Conservation (phyloP, 1,140 invertebrate genomes). For the Drosophila nebulosa region DNA sequence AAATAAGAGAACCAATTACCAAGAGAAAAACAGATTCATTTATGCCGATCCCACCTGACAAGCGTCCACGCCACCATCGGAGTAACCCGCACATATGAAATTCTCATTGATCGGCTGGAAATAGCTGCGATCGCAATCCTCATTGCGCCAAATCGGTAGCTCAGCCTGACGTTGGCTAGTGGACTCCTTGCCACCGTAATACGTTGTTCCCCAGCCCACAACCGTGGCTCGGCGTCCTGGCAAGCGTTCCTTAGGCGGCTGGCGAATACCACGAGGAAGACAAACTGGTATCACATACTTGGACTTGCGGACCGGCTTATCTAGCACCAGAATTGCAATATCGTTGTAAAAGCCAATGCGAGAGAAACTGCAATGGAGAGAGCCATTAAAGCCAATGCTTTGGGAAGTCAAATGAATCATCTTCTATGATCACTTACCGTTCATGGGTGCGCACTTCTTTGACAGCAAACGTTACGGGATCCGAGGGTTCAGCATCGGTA, state of each 20-base stretch:
- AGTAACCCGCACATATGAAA: constrained; percentile 95
- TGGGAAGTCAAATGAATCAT: too few species aligned
- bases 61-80: constrained; percentile 94
- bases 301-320: constrained; percentile 87
- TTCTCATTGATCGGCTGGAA: constrained; percentile 95
- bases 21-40: background rate
- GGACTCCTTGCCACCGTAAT: constrained; percentile 92
- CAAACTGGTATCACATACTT: constrained; percentile 95
- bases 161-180: constrained; percentile 91
- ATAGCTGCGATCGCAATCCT: constrained; percentile 93
- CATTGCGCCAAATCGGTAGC: constrained; percentile 94
- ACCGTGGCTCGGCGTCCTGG: constrained; percentile 87
- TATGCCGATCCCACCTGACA: constrained; percentile 87
- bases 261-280: constrained; percentile 83
- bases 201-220: constrained; percentile 95
- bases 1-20: background rate
- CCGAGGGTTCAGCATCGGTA: constrained; percentile 89
- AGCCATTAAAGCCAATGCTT: background rate
- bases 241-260: constrained; percentile 75
- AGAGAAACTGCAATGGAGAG: constrained; percentile 83
- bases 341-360: constrained; percentile 95
- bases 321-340: constrained; percentile 85
- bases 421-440: constrained; percentile 61
- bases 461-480: constrained; percentile 89
- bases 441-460: constrained; percentile 89